phyloP scores from a whole-genome alignment of 1,140 invertebrate genomes.

The Melitaea cinxia region DNA sequence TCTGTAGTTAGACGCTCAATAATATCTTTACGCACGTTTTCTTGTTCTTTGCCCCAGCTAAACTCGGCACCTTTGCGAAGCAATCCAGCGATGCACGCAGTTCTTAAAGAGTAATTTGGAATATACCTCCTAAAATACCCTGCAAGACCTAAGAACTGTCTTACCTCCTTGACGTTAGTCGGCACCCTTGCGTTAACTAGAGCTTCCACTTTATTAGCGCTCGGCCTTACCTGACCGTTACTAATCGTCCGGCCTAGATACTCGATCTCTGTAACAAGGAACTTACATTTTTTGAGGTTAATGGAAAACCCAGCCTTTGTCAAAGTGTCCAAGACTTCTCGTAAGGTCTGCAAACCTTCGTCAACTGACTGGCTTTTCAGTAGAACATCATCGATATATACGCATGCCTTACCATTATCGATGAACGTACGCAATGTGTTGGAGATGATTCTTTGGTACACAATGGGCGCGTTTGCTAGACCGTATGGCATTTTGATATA shows the following conservation, averaged over 20 bases:
- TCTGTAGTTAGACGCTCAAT: not conserved
- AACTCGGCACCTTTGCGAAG: conserved; percentile 10
- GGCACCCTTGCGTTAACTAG: conserved; percentile 34
- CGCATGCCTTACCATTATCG: conserved; percentile 11
- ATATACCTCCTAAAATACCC: conserved; percentile 40
- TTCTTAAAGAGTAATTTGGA: conserved; percentile 28
- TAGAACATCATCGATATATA: conserved; percentile 32
- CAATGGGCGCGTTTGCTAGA: conserved; percentile 15
- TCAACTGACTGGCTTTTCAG: conserved; percentile 6
- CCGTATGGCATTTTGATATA: conserved; percentile 31
- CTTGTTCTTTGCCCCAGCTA: not conserved
- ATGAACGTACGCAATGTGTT: conserved; percentile 16
- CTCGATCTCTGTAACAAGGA: conserved; percentile 16
- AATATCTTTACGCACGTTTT: conserved; percentile 1
- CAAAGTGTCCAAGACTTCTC: conserved; percentile 8
- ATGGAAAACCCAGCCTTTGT: conserved; percentile 28
- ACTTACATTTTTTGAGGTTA: conserved; percentile 12
- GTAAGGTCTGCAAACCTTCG: too few relatives aligned
- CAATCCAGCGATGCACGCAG: conserved; percentile 20
- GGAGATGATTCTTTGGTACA: conserved; percentile 21
- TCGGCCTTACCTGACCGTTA: conserved; percentile 29
- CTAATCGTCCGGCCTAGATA: conserved; percentile 25
- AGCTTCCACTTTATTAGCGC: conserved; percentile 29
- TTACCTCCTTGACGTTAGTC: conserved; percentile 36
- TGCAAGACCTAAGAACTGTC: conserved; percentile 39